Conservation (phyloP, 2,797 vertebrate genomes). For the Trematomus bernacchii region DNA sequence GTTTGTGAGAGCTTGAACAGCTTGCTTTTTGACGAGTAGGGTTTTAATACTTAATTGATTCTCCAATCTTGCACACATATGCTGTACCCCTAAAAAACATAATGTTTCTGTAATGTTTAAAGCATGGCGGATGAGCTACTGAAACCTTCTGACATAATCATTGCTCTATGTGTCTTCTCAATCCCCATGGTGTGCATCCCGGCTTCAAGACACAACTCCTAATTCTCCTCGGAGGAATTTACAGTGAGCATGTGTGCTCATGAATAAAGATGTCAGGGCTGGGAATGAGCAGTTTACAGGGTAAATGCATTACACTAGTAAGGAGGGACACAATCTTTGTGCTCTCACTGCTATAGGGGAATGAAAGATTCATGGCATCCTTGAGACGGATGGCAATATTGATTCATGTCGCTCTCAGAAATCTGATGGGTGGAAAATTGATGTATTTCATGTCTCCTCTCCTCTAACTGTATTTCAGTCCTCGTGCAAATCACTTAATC, state of each 20-base stretch:
- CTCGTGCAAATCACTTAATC: slow-evolving; percentile 71
- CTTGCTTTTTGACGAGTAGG: slow-evolving; percentile 38
- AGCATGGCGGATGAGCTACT: slow-evolving; percentile 43
- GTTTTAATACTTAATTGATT: slow-evolving; percentile 52
- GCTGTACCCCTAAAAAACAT: slow-evolving; percentile 25
- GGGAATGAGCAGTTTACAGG: slow-evolving; percentile 81
- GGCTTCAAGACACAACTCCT: slow-evolving; percentile 76
- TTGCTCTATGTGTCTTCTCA: slow-evolving; percentile 57
- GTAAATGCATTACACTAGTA: slow-evolving; percentile 79
- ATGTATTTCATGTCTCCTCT: slow-evolving; percentile 40
- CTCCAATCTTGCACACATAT: slow-evolving; percentile 20
- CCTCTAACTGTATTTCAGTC: slow-evolving; percentile 50
- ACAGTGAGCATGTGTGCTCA: slow-evolving; percentile 74
- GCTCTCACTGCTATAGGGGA: slow-evolving; percentile 52
- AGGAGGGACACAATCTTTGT: slow-evolving; percentile 62
- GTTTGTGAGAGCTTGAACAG: slow-evolving; percentile 29
- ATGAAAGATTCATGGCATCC: slow-evolving; percentile 77
- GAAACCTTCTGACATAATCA: slow-evolving; percentile 56
- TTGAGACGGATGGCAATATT: slow-evolving; percentile 63
- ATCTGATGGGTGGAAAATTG: slow-evolving; percentile 57
- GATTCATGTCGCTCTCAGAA: slow-evolving; percentile 60
- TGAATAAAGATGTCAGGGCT: slow-evolving; percentile 84
- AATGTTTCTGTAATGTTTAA: slow-evolving; percentile 48
- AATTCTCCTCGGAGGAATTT: slow-evolving; percentile 79
- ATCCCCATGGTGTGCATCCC: slow-evolving; percentile 67